Evolutionary conservation across 2,113 vertebrate genomes (phyloP).

Genomic region (Vulpes lagopus): DNA sequence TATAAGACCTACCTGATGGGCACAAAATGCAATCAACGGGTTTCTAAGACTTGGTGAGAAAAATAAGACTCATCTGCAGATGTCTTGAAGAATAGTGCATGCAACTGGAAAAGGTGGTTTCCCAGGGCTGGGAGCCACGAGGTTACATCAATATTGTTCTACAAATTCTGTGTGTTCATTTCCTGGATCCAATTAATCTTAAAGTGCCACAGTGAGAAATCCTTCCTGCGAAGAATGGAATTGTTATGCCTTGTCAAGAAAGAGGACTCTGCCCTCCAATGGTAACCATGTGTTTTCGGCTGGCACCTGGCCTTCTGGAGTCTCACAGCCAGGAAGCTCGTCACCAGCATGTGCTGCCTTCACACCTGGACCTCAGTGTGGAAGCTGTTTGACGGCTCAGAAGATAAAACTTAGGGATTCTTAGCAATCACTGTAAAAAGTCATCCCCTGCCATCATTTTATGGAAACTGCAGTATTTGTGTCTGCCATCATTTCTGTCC

Average conservation of each 20-base stretch:
- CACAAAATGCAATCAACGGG: not conserved
- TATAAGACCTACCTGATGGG: not conserved
- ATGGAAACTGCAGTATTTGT: not conserved
- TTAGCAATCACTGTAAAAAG: not conserved
- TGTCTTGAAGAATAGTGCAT: not conserved
- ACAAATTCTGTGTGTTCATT: not conserved
- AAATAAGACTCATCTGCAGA: not conserved
- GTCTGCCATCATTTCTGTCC: not conserved
- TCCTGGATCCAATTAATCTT: not conserved
- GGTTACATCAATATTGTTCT: not conserved
- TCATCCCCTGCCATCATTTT: not conserved
- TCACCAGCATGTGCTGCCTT: rapidly evolving
- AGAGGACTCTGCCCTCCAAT: not conserved
- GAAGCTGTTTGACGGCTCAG: not conserved
- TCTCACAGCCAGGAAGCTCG: not conserved
- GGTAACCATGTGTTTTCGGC: not conserved
- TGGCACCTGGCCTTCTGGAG: not conserved
- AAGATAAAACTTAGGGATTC: not conserved
- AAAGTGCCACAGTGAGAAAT: not conserved
- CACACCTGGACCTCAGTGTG: not conserved
- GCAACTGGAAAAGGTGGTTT: not conserved
- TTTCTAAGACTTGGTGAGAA: not conserved
- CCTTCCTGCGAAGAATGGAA: not conserved
- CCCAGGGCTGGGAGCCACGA: not conserved
- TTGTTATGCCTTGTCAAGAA: not conserved